Evolutionary conservation across 2,888 invertebrate species (phyloP), one percentile per base, ranked within the genome.

Genomic region (Eubasilissa splendida): DNA sequence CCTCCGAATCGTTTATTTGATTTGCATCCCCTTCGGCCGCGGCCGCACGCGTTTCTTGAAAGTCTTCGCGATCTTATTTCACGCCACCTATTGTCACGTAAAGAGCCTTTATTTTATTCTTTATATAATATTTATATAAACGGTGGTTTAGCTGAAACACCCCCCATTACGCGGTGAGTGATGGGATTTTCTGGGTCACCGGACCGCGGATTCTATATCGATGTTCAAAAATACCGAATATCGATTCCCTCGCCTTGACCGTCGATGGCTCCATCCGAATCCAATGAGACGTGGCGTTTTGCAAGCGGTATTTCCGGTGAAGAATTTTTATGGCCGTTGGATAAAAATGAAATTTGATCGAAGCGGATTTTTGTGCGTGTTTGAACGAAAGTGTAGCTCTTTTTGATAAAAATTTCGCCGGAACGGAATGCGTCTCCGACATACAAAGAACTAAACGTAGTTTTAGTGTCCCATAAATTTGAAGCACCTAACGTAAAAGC

Each of bases 101-200:
- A 68, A 68, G 7, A 68, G 68, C 14, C 14, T 14, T 52, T 63
- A 11, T 58, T 58, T 58, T 58, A 68, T 68, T 50, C 68, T 50
- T 8, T 42, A 50, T 66, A 66, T 50, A 12, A 12, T 66, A n/a
- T 66, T 42, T 22, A 22, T 42, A 66, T 9, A 60, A 22, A 10
- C 31, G 31, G 22, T 22, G 22, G 60, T 22, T 31, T 11, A 12
- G 63, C 52, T 8, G 42, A 50, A 63, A 50, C 50, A 50, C 52
- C 8, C 14, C 50, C 68, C 52, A 68, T 68, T 68, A 68, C 68
- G 12, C 52, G 68, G 33, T 68, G 68, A 68, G 42, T 68, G 68
- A 68, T 68, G 68, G 68, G 14, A 68, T 68, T 68, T 68, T 68
- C 68, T 50, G 68, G 68, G 50, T 68, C 42, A 50, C 11, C 68